phyloP scores from a whole-genome alignment of 2,888 invertebrate species.

The Philhelius pedissequus region DNA sequence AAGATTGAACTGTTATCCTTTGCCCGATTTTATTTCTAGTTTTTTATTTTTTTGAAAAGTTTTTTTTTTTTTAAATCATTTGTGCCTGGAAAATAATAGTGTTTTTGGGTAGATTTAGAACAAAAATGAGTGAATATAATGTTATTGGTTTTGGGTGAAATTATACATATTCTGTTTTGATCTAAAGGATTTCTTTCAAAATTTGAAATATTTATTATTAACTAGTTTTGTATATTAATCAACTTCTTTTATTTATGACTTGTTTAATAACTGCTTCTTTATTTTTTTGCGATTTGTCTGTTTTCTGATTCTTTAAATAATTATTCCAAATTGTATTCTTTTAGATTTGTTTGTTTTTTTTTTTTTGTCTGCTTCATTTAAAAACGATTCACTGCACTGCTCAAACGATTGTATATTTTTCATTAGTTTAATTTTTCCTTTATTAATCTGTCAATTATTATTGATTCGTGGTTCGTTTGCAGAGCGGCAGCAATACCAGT shows the following conservation, averaged over 20 bases:
- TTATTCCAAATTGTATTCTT: not conserved
- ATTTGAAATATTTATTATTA: not conserved
- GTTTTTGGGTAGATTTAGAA: too few relatives aligned
- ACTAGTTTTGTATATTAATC: not conserved
- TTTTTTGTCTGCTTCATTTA: not conserved
- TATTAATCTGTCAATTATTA: not conserved
- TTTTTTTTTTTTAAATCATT: too few relatives aligned
- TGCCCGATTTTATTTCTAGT: too few relatives aligned
- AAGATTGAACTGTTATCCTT: too few relatives aligned
- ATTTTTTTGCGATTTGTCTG: constrained; percentile 19
- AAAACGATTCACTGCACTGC: not conserved
- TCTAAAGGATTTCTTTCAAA: too few relatives aligned
- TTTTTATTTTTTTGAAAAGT: too few relatives aligned
- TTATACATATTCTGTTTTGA: too few relatives aligned
- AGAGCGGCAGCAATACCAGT: not conserved
- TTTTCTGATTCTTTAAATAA: constrained; percentile 14
- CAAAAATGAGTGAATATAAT: too few relatives aligned
- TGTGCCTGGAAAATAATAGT: too few relatives aligned
- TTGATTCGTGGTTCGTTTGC: constrained; percentile 8
- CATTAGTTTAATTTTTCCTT: not conserved
- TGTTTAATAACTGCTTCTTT: not conserved
- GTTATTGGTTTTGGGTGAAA: too few relatives aligned
- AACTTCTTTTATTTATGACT: not conserved
- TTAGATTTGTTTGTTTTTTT: not conserved
- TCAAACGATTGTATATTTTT: not conserved